Base-by-base conservation (phyloP, 2,113 vertebrate genomes). In the Tonatia bakeri region DNA sequence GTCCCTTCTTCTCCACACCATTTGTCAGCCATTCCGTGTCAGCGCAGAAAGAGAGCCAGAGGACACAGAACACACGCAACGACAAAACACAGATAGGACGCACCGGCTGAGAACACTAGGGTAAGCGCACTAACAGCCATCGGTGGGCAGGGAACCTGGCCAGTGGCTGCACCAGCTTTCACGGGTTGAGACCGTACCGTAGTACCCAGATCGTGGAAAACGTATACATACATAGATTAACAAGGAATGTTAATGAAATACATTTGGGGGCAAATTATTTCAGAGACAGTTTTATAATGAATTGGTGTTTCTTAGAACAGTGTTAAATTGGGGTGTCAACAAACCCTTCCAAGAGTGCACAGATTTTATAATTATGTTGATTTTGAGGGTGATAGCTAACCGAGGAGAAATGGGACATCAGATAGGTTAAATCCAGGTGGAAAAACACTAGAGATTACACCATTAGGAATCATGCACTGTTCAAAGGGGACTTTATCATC, bases 121-220 rank as follows among this genome's bases (percentile, higher is more conserved):
- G 1, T 10, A 31, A 59, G 65, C 3, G 2, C 1, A 56, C 4
- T 1, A 7, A 4, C 0, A 24, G n/a, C 17, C 50, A 10, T 1
- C 4, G 17, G n/a, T 16, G 0, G 13, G 40, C 47, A 15, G 17
- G 38, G 33, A 0, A 0, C 17, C 22, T n/a, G 7, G 1, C 17
- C 4, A 16, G 28, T 22, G 3, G n/a, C 19, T 5, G 4, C 28
- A 28, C 12, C 24, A 17, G 73, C 70, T 72, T 3, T 20, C 79
- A 24, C 11, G 11, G 54, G 80, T 64, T 3, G 12, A 70, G 40
- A 17, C 45, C 83, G 15, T 0, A 20, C 4, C 5, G 6, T 1
- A 16, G 36, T 16, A 22, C 31, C 16, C 26, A 40, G 47, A 56
- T 16, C 38, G 0, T 3, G 59, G 89, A 38, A 52, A 67, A 40